A percentile compares a stretch with the other conserved stretches of the same genome.
phyloP scores from a whole-genome alignment of 2,113 vertebrate species.

The Clupea harengus region DNA sequence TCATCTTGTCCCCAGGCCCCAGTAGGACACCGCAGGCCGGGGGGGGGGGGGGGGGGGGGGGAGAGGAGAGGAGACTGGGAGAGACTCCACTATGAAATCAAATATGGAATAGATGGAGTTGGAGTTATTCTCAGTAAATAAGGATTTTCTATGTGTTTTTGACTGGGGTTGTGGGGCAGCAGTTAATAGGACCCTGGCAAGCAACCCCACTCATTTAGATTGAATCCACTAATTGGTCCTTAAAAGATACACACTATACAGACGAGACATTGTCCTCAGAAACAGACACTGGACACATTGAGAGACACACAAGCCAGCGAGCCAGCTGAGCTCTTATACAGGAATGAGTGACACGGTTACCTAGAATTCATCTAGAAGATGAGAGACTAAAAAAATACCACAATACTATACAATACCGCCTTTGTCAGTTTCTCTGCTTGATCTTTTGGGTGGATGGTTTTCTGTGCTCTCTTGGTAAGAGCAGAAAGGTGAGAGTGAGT shows the following conservation, averaged over 20 bases:
- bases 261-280: conserved; percentile 9
- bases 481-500: background rate
- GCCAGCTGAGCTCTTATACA: background rate
- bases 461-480: background rate
- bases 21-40: too few species aligned
- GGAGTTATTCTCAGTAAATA: background rate
- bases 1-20: too few species aligned
- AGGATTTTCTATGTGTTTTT: background rate
- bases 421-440: background rate
- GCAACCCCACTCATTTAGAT: background rate
- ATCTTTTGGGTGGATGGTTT: background rate
- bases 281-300: background rate
- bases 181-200: background rate
- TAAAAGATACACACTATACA: conserved; percentile 3
- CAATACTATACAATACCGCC: background rate
- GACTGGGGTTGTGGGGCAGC: background rate
- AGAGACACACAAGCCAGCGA: background rate
- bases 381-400: background rate
- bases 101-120: background rate
- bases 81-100: too few species aligned
- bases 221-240: conserved; percentile 13
- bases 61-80: too few species aligned
- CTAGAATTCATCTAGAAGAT: background rate
- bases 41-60: too few species aligned
- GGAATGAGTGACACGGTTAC: background rate